phyloP scores from a whole-genome alignment of 2,888 invertebrate genomes.

The Polydrusus tereticollis region DNA sequence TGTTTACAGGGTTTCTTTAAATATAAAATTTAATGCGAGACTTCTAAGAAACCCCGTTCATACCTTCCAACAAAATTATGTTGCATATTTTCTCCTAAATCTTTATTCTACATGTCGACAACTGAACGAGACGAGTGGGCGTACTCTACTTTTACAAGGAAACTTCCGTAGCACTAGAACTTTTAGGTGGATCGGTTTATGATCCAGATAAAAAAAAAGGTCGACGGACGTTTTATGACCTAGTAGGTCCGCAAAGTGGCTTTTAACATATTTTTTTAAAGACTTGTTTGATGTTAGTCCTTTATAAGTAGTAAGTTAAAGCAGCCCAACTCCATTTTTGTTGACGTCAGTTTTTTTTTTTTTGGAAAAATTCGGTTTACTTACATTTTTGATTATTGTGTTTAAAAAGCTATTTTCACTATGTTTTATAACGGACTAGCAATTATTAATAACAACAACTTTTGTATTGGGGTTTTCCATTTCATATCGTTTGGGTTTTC shows the following conservation, averaged over 20 bases:
- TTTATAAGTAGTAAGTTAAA: no score
- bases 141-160: background rate
- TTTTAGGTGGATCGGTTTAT: background rate
- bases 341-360: background rate
- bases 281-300: background rate
- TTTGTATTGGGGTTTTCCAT: no score
- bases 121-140: background rate
- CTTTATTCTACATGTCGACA: background rate
- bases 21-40: background rate
- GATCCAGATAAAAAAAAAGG: background rate
- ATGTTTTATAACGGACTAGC: slow-evolving; percentile 13
- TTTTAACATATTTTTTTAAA: background rate
- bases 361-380: slow-evolving; percentile 8
- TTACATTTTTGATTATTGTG: slow-evolving; percentile 6
- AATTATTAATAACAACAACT: slow-evolving; percentile 5
- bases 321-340: background rate
- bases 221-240: background rate
- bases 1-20: background rate
- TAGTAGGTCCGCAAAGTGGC: background rate
- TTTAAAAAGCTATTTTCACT: slow-evolving; percentile 13
- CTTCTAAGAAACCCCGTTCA: background rate
- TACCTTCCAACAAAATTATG: slow-evolving; percentile 9
- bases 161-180: background rate
- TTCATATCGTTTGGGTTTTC: no score
- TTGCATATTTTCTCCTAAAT: background rate